Evolutionary conservation across 2,888 invertebrate genomes (phyloP).

Genomic region (Phortica okadai): DNA sequence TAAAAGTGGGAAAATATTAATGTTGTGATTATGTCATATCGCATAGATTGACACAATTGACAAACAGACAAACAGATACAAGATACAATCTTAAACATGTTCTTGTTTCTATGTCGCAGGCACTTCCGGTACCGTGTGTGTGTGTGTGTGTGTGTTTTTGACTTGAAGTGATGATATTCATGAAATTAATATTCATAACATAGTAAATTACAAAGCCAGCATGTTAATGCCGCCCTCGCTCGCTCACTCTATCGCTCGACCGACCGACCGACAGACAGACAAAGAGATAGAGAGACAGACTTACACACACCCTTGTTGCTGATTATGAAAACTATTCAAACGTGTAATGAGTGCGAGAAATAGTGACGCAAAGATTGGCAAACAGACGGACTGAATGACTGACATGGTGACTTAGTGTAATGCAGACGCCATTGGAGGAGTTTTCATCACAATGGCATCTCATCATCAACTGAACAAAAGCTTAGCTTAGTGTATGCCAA

Average conservation of each 20-base stretch:
- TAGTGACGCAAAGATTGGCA: not conserved
- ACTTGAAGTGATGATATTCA: not conserved
- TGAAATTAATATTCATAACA: constrained; percentile 24
- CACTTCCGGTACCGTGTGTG: not conserved
- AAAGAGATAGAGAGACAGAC: not conserved
- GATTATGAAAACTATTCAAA: constrained; percentile 30
- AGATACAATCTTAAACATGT: not conserved
- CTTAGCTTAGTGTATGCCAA: not conserved
- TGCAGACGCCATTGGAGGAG: not conserved
- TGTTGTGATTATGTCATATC: no score
- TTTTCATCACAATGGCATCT: not conserved
- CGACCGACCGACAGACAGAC: no score
- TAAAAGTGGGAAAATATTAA: no score
- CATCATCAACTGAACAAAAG: constrained; percentile 9
- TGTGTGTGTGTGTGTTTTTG: not conserved
- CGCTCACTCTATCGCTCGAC: not conserved
- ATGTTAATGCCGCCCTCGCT: not conserved
- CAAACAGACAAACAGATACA: not conserved
- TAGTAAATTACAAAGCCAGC: constrained; percentile 16
- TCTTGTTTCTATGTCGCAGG: constrained; percentile 1
- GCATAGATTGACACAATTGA: not conserved
- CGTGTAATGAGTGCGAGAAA: constrained; percentile 14
- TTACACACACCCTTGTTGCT: not conserved
- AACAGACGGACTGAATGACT: not conserved
- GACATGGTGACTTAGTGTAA: not conserved